A percentile compares a stretch with the other conserved stretches of the same genome.
Conservation (phyloP, 2,113 vertebrate genomes). For the Syngnathus scovelli region DNA sequence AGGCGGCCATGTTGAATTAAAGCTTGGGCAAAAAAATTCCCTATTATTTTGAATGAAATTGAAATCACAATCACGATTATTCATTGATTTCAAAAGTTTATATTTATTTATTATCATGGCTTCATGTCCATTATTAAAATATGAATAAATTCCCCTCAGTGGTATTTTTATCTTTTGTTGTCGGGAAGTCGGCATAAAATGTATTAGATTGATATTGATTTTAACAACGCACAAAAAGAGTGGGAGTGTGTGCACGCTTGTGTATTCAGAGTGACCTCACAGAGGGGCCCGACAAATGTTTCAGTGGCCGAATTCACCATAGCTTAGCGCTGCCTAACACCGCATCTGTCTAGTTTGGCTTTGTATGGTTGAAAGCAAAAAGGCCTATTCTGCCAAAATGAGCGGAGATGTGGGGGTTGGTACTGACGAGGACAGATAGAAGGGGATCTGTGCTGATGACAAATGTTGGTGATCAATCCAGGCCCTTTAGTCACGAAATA, state of each 20-base stretch:
- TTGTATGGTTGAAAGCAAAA: slow-evolving; percentile 12
- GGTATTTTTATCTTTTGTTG: neutral
- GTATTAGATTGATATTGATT: slow-evolving; percentile 18
- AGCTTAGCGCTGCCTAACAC: slow-evolving; percentile 53
- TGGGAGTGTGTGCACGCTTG: slow-evolving; percentile 29
- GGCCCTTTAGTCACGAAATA: neutral
- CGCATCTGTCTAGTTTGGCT: slow-evolving; percentile 49
- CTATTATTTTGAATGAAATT: too few species aligned
- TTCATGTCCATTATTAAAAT: too few species aligned
- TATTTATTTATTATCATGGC: too few species aligned
- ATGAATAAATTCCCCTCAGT: neutral
- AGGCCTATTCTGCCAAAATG: neutral
- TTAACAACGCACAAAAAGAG: neutral
- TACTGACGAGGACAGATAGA: neutral
- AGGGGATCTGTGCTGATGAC: slow-evolving; percentile 1
- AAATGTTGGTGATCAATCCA: neutral
- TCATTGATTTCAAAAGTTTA: too few species aligned
- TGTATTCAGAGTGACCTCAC: slow-evolving; percentile 62
- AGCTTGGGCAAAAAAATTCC: too few species aligned
- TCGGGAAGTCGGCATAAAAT: slow-evolving; percentile 28
- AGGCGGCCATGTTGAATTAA: neutral
- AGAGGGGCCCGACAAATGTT: slow-evolving; percentile 48
- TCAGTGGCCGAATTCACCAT: slow-evolving; percentile 54
- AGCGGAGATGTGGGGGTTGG: slow-evolving; percentile 19
- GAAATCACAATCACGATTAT: too few species aligned